These are phyloP conservation scores for Dasypolia templi DNA, from an alignment of 2,888 invertebrate species.

Conservation along the genomic window DNA sequence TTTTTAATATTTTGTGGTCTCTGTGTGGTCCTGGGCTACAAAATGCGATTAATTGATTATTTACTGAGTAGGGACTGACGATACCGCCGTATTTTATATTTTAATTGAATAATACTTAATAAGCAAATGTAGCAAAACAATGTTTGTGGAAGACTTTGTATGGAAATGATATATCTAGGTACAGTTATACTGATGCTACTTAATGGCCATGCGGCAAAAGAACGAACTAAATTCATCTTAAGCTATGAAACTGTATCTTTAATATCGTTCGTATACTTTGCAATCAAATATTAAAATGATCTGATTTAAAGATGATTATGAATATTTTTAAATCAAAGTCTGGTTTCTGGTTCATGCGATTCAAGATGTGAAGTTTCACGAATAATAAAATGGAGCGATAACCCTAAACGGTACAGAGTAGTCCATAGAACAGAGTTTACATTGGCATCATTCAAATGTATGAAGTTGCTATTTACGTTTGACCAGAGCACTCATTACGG, in stretches of 20 bases:
- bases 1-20: conserved; percentile 5
- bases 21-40: not conserved
- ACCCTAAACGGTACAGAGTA: conserved; percentile 83
- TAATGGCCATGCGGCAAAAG: not conserved
- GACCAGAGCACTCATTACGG: conserved; percentile 90
- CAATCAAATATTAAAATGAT: conserved; percentile 42
- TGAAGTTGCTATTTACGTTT: conserved; percentile 90
- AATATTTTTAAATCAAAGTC: conserved; percentile 35
- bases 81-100: not conserved
- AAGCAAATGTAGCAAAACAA: not conserved
- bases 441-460: conserved; percentile 89
- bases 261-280: conserved; percentile 5
- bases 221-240: not conserved
- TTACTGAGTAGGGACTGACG: not conserved
- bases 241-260: no score
- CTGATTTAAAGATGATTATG: not conserved
- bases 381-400: conserved; percentile 66
- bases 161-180: not conserved
- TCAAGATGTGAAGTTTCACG: conserved; percentile 38
- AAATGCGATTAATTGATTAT: not conserved
- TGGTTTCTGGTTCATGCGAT: conserved; percentile 30
- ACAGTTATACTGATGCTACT: not conserved
- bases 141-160: not conserved
- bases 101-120: not conserved
- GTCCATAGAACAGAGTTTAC: conserved; percentile 86